Percentiles rank a stretch among this genome's conserved stretches.
Conservation (phyloP, 30 jellyfish, hydroid and myxozoan genomes). For the Cassiopea xamachana region DNA sequence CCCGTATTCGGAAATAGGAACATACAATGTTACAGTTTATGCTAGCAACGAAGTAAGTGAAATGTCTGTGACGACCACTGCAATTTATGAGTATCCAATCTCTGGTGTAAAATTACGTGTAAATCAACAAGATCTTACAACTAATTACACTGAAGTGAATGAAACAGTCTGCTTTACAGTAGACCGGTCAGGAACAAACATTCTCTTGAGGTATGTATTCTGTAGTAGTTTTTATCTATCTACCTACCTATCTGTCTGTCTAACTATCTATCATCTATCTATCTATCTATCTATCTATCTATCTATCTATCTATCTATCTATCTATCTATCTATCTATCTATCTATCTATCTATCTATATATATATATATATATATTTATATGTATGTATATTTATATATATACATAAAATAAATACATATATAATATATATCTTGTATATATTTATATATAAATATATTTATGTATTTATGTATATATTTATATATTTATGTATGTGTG, state of each 20-base stretch:
- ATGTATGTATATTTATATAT: too few relatives aligned
- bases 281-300: background rate
- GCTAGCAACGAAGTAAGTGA: constrained; percentile 57
- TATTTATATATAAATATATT: too few relatives aligned
- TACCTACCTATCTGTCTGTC: too few relatives aligned
- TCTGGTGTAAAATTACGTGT: background rate
- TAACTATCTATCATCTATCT: background rate
- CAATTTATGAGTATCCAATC: constrained; percentile 44
- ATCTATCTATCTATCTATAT: too few relatives aligned
- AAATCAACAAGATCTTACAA: constrained; percentile 28
- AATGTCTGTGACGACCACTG: constrained; percentile 8
- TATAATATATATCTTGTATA: too few relatives aligned
- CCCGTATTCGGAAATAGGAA: constrained; percentile 13
- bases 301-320: background rate
- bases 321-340: too few relatives aligned
- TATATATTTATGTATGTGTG: too few relatives aligned
- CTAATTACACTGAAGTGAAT: constrained; percentile 51
- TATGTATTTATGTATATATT: too few relatives aligned
- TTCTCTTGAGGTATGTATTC: constrained; percentile 36
- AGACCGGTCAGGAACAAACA: constrained; percentile 33
- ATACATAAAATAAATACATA: too few relatives aligned
- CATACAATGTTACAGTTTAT: constrained; percentile 49
- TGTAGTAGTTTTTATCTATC: background rate
- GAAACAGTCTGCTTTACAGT: constrained; percentile 46
- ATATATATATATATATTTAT: too few relatives aligned